phyloP scores from a whole-genome alignment of 2,113 vertebrate genomes.

The Rhinolophus sinicus region DNA sequence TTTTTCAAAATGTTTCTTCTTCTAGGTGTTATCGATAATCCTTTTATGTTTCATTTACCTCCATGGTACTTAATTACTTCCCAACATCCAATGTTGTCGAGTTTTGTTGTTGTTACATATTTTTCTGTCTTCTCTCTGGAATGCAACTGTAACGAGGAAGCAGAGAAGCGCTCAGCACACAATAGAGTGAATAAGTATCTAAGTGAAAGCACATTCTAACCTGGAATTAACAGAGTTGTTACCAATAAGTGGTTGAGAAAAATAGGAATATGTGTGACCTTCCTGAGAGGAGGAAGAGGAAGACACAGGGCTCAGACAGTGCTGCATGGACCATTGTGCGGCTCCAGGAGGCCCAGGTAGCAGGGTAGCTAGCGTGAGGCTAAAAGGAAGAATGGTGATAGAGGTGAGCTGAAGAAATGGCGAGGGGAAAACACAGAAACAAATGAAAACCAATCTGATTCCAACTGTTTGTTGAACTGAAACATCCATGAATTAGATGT shows the following conservation, averaged over 20 bases:
- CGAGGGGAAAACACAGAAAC: neutral
- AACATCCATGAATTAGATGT: neutral
- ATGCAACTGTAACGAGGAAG: neutral
- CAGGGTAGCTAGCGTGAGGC: no score
- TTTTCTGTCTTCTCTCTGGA: neutral
- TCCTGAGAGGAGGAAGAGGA: neutral
- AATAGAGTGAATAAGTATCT: neutral
- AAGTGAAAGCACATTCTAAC: neutral
- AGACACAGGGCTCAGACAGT: neutral
- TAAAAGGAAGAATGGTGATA: no score
- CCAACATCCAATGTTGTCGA: neutral
- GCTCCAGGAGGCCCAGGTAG: neutral
- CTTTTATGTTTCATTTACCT: neutral
- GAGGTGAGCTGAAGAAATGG: neutral
- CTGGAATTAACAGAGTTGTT: neutral
- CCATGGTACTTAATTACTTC: neutral
- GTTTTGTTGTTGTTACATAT: neutral
- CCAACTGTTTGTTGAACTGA: neutral
- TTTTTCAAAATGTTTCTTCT: neutral
- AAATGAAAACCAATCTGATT: neutral
- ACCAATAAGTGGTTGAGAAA: neutral
- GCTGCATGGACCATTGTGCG: accelerated
- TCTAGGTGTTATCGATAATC: neutral
- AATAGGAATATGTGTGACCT: neutral
- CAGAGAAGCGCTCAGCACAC: neutral